Conservation (phyloP, 2,797 vertebrate genomes). For the Pangasius larnaudii region DNA sequence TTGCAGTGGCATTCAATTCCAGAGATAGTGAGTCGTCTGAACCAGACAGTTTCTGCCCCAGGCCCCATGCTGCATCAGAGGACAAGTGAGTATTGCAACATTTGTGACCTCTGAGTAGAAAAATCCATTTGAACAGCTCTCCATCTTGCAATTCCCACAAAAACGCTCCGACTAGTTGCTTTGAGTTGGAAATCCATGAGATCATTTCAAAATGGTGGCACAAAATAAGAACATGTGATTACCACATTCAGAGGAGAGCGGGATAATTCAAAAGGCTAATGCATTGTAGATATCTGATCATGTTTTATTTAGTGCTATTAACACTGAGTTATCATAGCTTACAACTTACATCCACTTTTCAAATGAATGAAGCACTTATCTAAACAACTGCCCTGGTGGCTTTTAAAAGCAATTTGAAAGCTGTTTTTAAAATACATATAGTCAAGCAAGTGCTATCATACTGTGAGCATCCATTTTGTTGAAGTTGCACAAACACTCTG, state of each 20-base stretch:
- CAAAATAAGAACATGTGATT: neutral
- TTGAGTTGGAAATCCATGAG: neutral
- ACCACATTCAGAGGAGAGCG: neutral
- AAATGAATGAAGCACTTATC: neutral
- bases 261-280: slow-evolving; percentile 1
- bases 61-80: neutral
- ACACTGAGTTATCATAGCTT: neutral
- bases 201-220: neutral
- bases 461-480: neutral
- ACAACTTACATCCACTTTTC: neutral
- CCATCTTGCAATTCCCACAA: neutral
- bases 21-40: neutral
- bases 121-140: neutral
- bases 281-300: neutral
- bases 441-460: neutral
- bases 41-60: neutral
- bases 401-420: neutral
- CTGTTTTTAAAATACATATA: neutral
- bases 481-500: neutral
- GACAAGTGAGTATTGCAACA: neutral
- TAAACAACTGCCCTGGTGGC: neutral
- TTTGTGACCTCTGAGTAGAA: neutral
- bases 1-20: neutral
- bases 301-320: neutral
- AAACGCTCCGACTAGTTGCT: neutral